Evolutionary conservation across 2,888 invertebrate species (phyloP).

Genomic region (Himalopsyche kuldschensis): DNA sequence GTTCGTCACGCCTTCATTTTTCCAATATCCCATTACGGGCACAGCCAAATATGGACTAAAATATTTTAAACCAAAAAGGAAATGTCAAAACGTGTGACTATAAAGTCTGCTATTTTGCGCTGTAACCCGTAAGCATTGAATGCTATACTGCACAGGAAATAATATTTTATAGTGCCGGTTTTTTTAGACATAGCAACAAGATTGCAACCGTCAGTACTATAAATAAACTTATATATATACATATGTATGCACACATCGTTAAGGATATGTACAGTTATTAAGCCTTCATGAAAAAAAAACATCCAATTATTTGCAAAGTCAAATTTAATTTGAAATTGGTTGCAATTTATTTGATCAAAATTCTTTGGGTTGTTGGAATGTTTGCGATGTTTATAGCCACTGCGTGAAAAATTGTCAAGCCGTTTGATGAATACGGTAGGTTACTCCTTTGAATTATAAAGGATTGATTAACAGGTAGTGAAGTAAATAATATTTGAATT

Average conservation of each 20-base stretch:
- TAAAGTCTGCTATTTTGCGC: background rate
- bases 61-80: slow-evolving; percentile 1
- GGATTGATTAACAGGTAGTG: no score
- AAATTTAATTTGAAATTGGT: background rate
- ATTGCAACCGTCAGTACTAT: background rate
- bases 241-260: no score
- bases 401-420: background rate
- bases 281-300: background rate
- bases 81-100: background rate
- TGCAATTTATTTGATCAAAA: background rate
- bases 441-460: background rate
- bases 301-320: background rate
- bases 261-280: no score
- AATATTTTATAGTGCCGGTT: background rate
- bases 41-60: background rate
- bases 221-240: background rate
- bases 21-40: background rate
- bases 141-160: background rate
- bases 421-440: background rate
- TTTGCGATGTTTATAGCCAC: background rate
- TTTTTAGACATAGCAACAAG: background rate
- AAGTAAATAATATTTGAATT: no score
- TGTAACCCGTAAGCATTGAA: background rate
- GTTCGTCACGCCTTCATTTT: background rate
- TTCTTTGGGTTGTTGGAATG: background rate